phyloP scores from a whole-genome alignment of 2,797 vertebrate species.

The Champsocephalus gunnari region DNA sequence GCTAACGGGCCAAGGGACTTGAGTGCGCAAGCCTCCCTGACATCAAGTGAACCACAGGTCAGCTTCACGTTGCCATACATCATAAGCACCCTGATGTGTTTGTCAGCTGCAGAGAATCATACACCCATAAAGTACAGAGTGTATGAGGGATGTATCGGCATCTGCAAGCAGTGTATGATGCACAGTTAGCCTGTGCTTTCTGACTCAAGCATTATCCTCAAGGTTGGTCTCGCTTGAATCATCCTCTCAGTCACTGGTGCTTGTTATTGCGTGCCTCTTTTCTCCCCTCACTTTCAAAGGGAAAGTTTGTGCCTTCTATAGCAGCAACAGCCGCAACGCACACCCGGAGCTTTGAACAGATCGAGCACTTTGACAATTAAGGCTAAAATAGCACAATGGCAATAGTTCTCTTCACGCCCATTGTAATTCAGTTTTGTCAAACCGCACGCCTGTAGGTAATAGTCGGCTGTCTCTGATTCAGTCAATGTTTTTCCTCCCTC shows the following conservation, averaged over 20 bases:
- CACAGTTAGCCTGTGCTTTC: conserved; percentile 30
- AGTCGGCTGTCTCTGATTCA: conserved; percentile 58
- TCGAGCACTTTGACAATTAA: conserved; percentile 58
- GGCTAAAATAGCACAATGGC: conserved; percentile 55
- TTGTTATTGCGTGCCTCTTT: conserved; percentile 28
- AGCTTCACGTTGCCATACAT: conserved; percentile 46
- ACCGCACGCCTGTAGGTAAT: conserved; percentile 57
- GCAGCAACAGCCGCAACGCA: conserved; percentile 18
- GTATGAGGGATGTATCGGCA: background rate
- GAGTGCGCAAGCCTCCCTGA: conserved; percentile 13
- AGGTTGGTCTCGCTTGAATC: conserved; percentile 50
- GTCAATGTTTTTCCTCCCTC: conserved; percentile 32
- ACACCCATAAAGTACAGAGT: conserved; percentile 19
- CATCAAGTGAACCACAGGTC: conserved; percentile 41
- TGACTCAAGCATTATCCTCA: conserved; percentile 39
- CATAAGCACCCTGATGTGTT: conserved; percentile 50
- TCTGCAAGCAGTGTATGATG: conserved; percentile 17
- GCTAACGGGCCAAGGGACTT: conserved; percentile 27
- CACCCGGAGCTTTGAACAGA: conserved; percentile 24
- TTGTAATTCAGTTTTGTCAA: conserved; percentile 59
- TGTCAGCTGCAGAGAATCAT: conserved; percentile 45
- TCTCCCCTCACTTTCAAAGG: conserved; percentile 16
- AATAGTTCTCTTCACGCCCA: conserved; percentile 38
- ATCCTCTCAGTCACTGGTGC: conserved; percentile 37
- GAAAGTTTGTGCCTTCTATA: conserved; percentile 36